These are phyloP conservation scores for Agrochola circellaris DNA, from an alignment of 2,888 invertebrate genomes.

Conservation along the genomic window DNA sequence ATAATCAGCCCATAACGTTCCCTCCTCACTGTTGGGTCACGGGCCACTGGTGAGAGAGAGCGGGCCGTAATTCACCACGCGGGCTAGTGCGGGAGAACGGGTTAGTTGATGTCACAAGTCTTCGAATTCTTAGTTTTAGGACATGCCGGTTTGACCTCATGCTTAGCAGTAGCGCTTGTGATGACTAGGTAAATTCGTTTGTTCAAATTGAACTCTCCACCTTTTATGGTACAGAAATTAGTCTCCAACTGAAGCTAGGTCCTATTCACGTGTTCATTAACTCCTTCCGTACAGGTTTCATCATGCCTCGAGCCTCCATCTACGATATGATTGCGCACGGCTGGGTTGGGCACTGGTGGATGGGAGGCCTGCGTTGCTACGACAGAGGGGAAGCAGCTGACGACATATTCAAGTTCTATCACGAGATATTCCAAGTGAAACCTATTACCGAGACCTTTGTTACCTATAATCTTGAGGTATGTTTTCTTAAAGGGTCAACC, in stretches of 20 bases:
- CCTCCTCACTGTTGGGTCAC: no score
- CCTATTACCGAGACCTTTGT: slow-evolving; percentile 71
- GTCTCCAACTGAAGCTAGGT: background rate
- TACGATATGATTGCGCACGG: slow-evolving; percentile 73
- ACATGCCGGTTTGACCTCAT: background rate
- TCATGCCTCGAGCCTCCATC: slow-evolving; percentile 76
- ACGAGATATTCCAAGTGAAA: slow-evolving; percentile 81
- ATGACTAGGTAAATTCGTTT: background rate
- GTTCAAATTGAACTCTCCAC: background rate
- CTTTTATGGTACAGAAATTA: background rate
- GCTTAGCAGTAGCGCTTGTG: background rate
- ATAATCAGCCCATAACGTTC: no score
- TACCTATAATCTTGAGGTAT: slow-evolving; percentile 82
- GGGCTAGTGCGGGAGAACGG: background rate
- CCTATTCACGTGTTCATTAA: background rate
- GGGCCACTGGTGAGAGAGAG: background rate
- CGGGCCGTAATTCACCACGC: background rate
- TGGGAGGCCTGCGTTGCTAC: slow-evolving; percentile 83
- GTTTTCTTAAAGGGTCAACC: slow-evolving; percentile 5
- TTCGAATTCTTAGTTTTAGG: background rate
- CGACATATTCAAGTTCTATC: slow-evolving; percentile 83
- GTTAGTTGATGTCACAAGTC: background rate
- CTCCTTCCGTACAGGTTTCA: slow-evolving; percentile 72
- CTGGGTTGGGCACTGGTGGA: slow-evolving; percentile 87
- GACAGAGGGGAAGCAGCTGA: slow-evolving; percentile 79